These are phyloP conservation scores for Oscheius onirici DNA, from an alignment of 2,888 invertebrate genomes.

Conservation along the genomic window DNA sequence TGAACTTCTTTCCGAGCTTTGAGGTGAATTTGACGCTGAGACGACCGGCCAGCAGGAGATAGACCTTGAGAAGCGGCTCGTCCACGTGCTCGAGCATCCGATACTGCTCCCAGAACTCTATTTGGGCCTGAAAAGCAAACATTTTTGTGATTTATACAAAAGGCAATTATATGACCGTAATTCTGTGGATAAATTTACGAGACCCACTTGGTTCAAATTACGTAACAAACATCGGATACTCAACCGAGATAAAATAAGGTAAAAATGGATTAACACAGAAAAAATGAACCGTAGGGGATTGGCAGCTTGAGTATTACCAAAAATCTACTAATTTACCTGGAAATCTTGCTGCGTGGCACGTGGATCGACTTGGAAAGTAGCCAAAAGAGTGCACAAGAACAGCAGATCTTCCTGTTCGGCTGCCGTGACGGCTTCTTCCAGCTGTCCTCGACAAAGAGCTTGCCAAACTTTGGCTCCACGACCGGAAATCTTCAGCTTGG, in stretches of 20 bases:
- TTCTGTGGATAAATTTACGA: too few relatives aligned
- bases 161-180: too few relatives aligned
- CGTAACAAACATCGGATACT: too few relatives aligned
- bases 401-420: constrained; percentile 36
- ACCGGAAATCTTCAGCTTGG: neutral
- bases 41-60: constrained; percentile 49
- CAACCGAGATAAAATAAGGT: too few relatives aligned
- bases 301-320: neutral
- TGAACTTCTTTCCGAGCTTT: constrained; percentile 5
- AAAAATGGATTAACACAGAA: too few relatives aligned
- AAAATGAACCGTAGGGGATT: too few relatives aligned
- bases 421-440: constrained; percentile 39
- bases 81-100: constrained; percentile 37
- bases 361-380: constrained; percentile 43
- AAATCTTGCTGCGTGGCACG: constrained; percentile 39
- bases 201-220: too few relatives aligned
- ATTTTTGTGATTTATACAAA: neutral
- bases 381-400: constrained; percentile 41
- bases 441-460: constrained; percentile 43
- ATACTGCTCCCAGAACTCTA: constrained; percentile 42
- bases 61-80: constrained; percentile 42
- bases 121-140: constrained; percentile 17
- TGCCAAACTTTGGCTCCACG: constrained; percentile 41
- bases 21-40: constrained; percentile 35
- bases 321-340: neutral